These are phyloP conservation scores for Deroplatys truncata DNA, from an alignment of 2,888 invertebrate species.

Conservation along the genomic window DNA sequence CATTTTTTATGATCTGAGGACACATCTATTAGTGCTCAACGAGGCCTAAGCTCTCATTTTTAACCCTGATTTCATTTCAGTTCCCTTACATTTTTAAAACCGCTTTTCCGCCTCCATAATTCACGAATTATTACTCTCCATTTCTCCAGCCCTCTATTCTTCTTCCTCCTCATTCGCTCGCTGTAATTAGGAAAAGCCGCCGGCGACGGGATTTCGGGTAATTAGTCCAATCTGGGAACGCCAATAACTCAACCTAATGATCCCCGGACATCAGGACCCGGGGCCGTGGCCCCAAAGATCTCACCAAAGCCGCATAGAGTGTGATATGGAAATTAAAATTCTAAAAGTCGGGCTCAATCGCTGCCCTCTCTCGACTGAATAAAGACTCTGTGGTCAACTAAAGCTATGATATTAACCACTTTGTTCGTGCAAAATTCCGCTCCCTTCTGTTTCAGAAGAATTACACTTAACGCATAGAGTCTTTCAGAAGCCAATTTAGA, in stretches of 20 bases:
- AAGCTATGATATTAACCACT: background rate
- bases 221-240: slow-evolving; percentile 25
- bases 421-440: no score
- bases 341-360: background rate
- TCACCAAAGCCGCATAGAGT: background rate
- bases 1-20: background rate
- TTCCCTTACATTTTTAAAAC: background rate
- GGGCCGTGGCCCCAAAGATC: background rate
- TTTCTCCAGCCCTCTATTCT: background rate
- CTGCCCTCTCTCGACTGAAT: background rate
- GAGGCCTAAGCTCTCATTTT: background rate
- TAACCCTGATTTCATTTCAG: background rate
- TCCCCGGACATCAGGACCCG: background rate
- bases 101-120: background rate
- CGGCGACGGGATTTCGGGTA: slow-evolving; percentile 17
- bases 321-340: background rate
- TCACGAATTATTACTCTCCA: background rate
- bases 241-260: slow-evolving; percentile 22
- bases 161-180: background rate
- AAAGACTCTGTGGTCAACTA: background rate
- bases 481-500: no score
- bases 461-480: no score
- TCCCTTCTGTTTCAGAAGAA: no score
- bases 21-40: background rate
- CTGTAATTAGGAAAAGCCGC: slow-evolving; percentile 10